Conservation (phyloP, 2,113 vertebrate species). For the Psophia crepitans region DNA sequence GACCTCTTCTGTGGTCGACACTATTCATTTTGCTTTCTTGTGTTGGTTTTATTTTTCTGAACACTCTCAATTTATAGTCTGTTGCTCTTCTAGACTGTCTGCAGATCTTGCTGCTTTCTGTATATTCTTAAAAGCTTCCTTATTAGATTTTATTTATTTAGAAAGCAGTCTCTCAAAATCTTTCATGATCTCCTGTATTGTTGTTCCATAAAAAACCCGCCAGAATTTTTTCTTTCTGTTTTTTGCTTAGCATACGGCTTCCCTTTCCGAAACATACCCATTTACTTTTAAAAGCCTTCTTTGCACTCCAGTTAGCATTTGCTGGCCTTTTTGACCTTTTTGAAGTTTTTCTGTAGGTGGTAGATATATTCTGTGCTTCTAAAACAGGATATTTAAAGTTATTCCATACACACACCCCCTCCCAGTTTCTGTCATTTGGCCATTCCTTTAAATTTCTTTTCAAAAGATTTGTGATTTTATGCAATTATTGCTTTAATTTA, state of each 20-base stretch:
- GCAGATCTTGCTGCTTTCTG: not conserved
- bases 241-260: not conserved
- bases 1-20: not conserved
- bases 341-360: not conserved
- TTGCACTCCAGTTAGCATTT: not conserved
- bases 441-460: not conserved
- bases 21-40: not conserved
- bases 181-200: not conserved
- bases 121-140: not conserved
- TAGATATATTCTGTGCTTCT: not conserved
- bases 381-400: not conserved
- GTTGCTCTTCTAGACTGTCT: not conserved
- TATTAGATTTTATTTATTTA: not conserved
- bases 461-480: not conserved
- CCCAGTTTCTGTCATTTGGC: not conserved
- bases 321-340: not conserved
- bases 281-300: not conserved
- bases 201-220: not conserved
- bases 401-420: rapidly evolving
- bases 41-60: not conserved
- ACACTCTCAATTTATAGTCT: not conserved
- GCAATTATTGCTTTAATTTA: not conserved
- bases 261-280: not conserved
- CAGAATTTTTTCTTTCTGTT: not conserved
- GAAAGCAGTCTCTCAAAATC: not conserved